Conservation (phyloP, 2,113 vertebrate genomes). For the Marmota flaviventris region DNA sequence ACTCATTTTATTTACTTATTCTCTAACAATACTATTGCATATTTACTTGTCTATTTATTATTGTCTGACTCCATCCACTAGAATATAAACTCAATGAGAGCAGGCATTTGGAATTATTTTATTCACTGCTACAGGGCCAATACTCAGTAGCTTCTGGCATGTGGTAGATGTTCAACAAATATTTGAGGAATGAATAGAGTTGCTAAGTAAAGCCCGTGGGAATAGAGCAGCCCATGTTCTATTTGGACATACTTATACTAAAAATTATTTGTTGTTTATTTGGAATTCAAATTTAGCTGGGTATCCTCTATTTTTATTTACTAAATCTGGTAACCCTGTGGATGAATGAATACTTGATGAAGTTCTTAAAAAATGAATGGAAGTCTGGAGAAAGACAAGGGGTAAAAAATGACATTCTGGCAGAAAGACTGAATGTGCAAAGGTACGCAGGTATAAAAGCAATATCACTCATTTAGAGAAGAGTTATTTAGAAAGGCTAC, state of each 20-base stretch:
- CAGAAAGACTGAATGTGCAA: background rate
- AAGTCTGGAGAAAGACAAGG: background rate
- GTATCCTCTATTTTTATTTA: constrained; percentile 24
- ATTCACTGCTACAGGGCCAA: background rate
- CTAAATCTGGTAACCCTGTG: background rate
- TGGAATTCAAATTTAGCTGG: constrained; percentile 35
- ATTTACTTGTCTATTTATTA: constrained; percentile 6
- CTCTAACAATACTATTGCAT: background rate
- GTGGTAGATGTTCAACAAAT: constrained; percentile 21
- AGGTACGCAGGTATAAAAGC: background rate
- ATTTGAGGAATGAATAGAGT: background rate
- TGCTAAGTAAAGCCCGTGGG: constrained; percentile 26
- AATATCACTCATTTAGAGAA: background rate
- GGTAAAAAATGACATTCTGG: background rate
- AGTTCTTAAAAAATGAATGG: background rate
- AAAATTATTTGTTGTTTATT: constrained; percentile 43
- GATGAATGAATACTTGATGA: background rate
- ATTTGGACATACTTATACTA: background rate
- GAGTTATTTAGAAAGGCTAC: background rate
- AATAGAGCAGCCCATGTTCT: background rate
- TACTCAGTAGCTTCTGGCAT: background rate
- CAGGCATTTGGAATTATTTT: constrained; percentile 34
- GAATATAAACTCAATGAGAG: background rate
- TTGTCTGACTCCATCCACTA: background rate
- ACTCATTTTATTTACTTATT: background rate